Percentiles rank a stretch among this genome's conserved stretches.
Evolutionary conservation across 2,113 vertebrate genomes (phyloP).

Genomic region (Isichthys henryi): DNA sequence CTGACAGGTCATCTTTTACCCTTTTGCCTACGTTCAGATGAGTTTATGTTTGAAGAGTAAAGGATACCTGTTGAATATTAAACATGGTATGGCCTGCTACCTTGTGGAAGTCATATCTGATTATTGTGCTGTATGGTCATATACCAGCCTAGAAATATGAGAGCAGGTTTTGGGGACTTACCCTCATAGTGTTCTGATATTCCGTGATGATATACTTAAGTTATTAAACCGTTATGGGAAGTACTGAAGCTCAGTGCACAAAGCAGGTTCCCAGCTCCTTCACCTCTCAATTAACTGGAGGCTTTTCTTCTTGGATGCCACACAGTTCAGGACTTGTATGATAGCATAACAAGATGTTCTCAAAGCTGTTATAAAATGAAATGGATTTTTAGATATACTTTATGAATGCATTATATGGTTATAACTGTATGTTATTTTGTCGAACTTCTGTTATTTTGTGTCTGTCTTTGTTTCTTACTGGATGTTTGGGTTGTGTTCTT

Average conservation of each 20-base stretch:
- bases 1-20: background rate
- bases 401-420: background rate
- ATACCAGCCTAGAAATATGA: background rate
- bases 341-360: background rate
- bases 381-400: background rate
- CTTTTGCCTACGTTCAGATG: background rate
- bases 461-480: background rate
- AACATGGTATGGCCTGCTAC: background rate
- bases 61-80: background rate
- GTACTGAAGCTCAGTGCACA: background rate
- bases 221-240: background rate
- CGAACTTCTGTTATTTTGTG: background rate
- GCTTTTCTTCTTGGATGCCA: background rate
- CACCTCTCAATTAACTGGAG: background rate
- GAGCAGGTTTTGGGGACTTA: background rate
- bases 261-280: background rate
- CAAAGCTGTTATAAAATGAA: background rate
- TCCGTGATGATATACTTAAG: background rate
- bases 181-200: background rate
- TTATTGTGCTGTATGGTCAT: background rate
- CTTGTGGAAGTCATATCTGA: background rate
- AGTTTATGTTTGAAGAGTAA: background rate
- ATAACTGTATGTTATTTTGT: background rate
- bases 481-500: background rate
- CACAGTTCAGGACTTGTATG: background rate